Conservation (phyloP, 2,113 vertebrate genomes). For the Daboia siamensis region DNA sequence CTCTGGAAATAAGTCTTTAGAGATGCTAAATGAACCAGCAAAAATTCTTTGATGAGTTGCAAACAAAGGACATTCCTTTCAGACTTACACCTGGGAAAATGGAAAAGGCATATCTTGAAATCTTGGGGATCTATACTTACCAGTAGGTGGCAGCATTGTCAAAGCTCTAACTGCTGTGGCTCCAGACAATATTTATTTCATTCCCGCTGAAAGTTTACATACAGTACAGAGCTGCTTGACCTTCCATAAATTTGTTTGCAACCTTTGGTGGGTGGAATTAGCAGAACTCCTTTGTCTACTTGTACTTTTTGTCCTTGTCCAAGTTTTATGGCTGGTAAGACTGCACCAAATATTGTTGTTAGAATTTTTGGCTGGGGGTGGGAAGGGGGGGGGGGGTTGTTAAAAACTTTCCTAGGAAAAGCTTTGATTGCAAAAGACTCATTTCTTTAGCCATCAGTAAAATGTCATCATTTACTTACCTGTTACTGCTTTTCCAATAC, state of each 20-base stretch:
- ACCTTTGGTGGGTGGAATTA: constrained; percentile 72
- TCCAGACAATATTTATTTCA: constrained; percentile 19
- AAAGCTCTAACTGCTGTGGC: constrained; percentile 44
- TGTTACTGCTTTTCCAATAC: not conserved
- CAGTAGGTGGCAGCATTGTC: constrained; percentile 84
- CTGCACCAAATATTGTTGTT: not conserved
- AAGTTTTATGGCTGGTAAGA: constrained; percentile 51
- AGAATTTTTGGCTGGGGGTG: not conserved
- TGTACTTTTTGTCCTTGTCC: constrained; percentile 64
- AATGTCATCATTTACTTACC: not conserved
- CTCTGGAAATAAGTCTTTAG: not conserved
- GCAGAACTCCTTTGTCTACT: constrained; percentile 66
- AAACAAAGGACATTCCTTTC: fast-evolving
- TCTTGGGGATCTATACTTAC: fast-evolving
- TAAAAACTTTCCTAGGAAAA: too few species aligned
- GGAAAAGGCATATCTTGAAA: fast-evolving
- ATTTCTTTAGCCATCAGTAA: not conserved
- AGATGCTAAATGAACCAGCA: fast-evolving
- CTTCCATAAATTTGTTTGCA: constrained; percentile 71
- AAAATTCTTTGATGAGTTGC: fast-evolving
- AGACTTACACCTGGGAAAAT: fast-evolving
- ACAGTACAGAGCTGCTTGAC: constrained; percentile 70
- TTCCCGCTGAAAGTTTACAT: constrained; percentile 35
- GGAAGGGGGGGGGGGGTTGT: not conserved
- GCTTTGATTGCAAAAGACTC: not conserved